Evolutionary conservation across 2,113 vertebrate genomes (phyloP).

Genomic region (Pomatorhinus ruficollis): DNA sequence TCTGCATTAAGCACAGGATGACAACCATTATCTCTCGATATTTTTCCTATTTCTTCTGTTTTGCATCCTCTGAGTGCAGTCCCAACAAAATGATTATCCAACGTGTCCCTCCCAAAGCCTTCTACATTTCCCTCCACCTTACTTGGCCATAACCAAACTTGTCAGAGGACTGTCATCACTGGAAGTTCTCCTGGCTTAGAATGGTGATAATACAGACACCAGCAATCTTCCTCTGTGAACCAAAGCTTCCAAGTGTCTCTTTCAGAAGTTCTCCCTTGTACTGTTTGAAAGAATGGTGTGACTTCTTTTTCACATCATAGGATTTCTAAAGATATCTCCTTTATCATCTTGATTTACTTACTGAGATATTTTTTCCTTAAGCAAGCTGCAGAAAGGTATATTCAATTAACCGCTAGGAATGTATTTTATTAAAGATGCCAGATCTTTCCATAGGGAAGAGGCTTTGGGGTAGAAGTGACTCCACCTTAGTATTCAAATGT

Average conservation of each 20-base stretch:
- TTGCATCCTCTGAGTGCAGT: not conserved
- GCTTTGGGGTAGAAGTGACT: not conserved
- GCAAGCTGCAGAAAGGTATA: not conserved
- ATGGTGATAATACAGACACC: not conserved
- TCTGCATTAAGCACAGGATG: not conserved
- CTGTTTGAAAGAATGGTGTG: not conserved
- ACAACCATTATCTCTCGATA: not conserved
- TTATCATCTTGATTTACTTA: not conserved
- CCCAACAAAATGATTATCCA: not conserved
- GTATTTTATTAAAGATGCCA: not conserved
- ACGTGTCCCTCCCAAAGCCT: not conserved
- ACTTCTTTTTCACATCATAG: not conserved
- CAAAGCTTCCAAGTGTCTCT: not conserved
- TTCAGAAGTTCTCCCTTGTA: not conserved
- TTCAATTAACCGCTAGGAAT: not conserved
- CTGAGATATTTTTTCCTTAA: not conserved
- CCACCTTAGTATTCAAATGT: not conserved
- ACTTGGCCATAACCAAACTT: not conserved
- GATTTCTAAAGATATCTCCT: not conserved
- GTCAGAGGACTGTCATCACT: not conserved
- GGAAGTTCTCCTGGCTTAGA: not conserved
- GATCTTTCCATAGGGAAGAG: not conserved
- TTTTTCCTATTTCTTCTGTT: not conserved
- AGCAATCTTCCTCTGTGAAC: not conserved
- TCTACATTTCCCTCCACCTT: not conserved